Base-by-base conservation (phyloP, 2,888 invertebrate species). In the Notodonta dromedarius region DNA sequence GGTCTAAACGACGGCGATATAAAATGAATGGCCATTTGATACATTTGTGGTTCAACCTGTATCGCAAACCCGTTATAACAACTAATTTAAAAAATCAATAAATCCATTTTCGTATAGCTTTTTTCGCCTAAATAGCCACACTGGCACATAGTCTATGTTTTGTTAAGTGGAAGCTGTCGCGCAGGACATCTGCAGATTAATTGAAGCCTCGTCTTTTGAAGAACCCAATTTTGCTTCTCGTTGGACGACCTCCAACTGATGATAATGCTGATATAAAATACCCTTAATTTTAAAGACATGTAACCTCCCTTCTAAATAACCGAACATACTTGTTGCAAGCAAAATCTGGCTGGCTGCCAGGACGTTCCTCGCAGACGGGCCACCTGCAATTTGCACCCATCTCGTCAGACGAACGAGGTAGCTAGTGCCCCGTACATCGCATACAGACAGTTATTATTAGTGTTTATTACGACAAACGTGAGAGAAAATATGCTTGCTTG, bases 361-460 rank as follows among this genome's bases (percentile, higher is more conserved):
- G 61, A 67, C 79, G 76, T 83, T 81, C 82, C 83, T 83, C 75
- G 76, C 70, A 77, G 78, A 74, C 76, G 66, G 71, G 77, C 78
- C 82, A 85, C 82, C 85, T 84, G 83, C 79, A 79, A 78, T 77
- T 79, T 75, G 76, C 79, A 77, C 78, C 69, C 67, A 69, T 69
- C 71, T 66, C 70, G 68, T 75, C 65, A 69, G 70, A 71, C 70
- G 68, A 67, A 8, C 39, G 53, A 54, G 11, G 16, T 16, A 9
- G 50, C 16, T 8, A 9, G 50, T 50, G 11, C 11, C 9, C 50
- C 50, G 13, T 46, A 46, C 46, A 46, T 46, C n/a, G 13, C 46
- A 50, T 12, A 50, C 50, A 50, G 50, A 50, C 50, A 16, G 16
- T 50, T 50, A 16, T 50, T 39, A 65, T 61, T 58, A 60, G n/a